Evolutionary conservation across 2,888 invertebrate genomes (phyloP).

Genomic region (Osmoderma eremita): DNA sequence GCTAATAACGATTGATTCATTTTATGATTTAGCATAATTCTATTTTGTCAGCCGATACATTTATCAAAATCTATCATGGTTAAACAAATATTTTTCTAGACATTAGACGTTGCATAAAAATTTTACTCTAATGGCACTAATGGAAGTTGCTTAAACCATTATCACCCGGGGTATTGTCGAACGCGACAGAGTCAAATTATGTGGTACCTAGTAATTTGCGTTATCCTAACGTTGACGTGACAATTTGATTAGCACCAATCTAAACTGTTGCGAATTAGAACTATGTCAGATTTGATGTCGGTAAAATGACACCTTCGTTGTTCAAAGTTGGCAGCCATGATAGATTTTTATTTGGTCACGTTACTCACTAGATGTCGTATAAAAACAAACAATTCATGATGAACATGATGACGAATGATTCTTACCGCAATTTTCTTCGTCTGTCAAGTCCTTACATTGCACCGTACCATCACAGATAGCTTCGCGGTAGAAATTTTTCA

Average conservation of each 20-base stretch:
- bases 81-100: no score
- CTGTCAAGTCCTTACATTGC: conserved; percentile 80
- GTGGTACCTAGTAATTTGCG: no score
- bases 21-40: no score
- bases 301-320: background rate
- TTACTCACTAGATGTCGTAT: background rate
- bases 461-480: conserved; percentile 79
- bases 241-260: background rate
- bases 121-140: no score
- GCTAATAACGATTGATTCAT: no score
- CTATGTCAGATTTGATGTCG: background rate
- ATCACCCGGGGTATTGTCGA: no score
- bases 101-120: no score
- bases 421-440: conserved; percentile 80
- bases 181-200: no score
- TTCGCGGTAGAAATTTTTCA: conserved; percentile 65
- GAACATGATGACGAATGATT: no score
- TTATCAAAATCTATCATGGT: background rate
- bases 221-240: background rate
- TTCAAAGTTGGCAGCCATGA: background rate
- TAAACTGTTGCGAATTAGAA: background rate
- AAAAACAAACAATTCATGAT: no score
- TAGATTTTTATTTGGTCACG: background rate
- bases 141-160: no score
- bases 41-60: background rate